Evolutionary conservation across 2,888 invertebrate species (phyloP), one percentile per base, ranked within the genome.

Genomic region (Microchrysa polita): DNA sequence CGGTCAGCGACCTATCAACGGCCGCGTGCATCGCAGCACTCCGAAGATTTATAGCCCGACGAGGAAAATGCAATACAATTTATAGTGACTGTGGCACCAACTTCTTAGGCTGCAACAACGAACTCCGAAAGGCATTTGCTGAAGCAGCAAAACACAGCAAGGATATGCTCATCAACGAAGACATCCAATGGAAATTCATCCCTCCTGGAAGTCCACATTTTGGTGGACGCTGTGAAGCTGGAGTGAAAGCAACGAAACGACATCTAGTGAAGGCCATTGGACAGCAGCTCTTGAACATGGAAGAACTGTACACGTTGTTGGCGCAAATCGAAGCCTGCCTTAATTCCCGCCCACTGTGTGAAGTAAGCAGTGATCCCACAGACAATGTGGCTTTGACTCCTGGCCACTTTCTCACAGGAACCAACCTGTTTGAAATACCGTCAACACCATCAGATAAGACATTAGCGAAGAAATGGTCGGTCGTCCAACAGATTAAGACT

Each of bases 171-270:
- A 5, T 16, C 12, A 53, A 53, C 16, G 53, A 53, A 16, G n/a
- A 16, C 5, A 53, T 53, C 5, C 5, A 53, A 16, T 53, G 53
- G 53, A 53, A 53, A n/a, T 53, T 14, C n/a, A 53, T 53, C 53
- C 12, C 53, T 53, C 53, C 53, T 16, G 53, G 53, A n/a, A 1
- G 53, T 53, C 9, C 53, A 12, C 53, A 53, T 53, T 53, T 53
- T n/a, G 53, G 53, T 53, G n/a, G 53, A n/a, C 53, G 12, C 5
- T 53, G 1, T 12, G 1, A n/a, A 53, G 53, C 53, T 16, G 53
- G 53, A n/a, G 53, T 53, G 16, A 53, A 53, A 16, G 12, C 53
- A 14, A 53, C 16, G 53, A 53, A 53, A 16, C 12, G 16, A n/a
- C 53, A 53, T 14, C n/a, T 16, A 53, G 16, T 14, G 9, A 57